These are phyloP conservation scores for Xenopus tropicalis DNA, from an alignment of 2,113 vertebrate genomes.

Conservation along the genomic window DNA sequence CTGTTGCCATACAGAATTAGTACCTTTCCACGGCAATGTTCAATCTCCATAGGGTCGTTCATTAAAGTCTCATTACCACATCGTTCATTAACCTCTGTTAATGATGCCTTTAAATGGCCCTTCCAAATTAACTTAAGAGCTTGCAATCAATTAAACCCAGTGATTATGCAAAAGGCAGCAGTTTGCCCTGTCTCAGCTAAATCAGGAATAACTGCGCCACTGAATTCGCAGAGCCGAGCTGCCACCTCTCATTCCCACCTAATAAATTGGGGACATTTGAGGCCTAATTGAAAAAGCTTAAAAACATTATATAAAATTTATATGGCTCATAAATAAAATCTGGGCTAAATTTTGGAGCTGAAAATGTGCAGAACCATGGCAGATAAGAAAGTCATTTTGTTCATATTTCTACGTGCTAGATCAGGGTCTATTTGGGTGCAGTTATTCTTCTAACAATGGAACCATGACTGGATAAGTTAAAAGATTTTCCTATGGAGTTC, in stretches of 20 bases:
- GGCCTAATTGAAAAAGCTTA: constrained; percentile 29
- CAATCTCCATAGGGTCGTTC: constrained; percentile 35
- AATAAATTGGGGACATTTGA: constrained; percentile 36
- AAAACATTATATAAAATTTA: constrained; percentile 34
- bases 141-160: constrained; percentile 43
- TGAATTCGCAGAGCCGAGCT: constrained; percentile 1
- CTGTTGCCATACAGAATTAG: constrained; percentile 15
- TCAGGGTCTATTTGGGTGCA: too few species aligned
- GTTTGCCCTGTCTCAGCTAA: constrained; percentile 18
- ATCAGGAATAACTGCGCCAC: constrained; percentile 3
- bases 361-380: background rate
- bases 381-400: background rate
- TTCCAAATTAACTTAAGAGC: constrained; percentile 45
- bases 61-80: constrained; percentile 42
- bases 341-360: background rate
- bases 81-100: constrained; percentile 43
- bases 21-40: constrained; percentile 14
- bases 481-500: too few species aligned
- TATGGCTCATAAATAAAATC: constrained; percentile 35
- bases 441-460: too few species aligned
- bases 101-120: constrained; percentile 38
- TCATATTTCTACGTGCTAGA: too few species aligned
- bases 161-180: constrained; percentile 26
- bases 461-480: too few species aligned
- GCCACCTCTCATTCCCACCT: background rate